Evolutionary conservation across 1,140 invertebrate species (phyloP).

Genomic region (Agrypnia vestita): DNA sequence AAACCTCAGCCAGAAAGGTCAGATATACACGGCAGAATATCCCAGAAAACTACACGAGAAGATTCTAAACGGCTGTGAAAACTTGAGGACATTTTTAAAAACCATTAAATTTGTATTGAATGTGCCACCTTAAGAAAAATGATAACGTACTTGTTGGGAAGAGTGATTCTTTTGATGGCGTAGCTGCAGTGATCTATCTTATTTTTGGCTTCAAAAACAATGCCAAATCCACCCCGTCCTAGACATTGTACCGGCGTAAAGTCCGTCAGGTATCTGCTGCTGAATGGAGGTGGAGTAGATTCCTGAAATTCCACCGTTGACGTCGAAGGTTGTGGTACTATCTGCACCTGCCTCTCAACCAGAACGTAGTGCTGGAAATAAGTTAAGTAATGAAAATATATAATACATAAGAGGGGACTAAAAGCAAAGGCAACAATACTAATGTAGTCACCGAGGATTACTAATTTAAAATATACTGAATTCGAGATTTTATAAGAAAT

Average conservation of each 20-base stretch:
- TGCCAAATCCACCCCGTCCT: constrained; percentile 96
- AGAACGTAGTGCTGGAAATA: constrained; percentile 64
- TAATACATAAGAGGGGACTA: no score
- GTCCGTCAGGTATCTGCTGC: constrained; percentile 87
- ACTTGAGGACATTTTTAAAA: no score
- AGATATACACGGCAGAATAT: no score
- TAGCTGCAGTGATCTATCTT: constrained; percentile 96
- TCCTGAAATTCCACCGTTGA: constrained; percentile 57
- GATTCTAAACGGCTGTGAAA: no score
- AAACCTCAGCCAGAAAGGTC: no score
- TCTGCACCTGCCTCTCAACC: constrained; percentile 67
- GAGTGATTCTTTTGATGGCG: constrained; percentile 94
- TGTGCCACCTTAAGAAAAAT: constrained; percentile 18
- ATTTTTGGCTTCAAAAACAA: constrained; percentile 96
- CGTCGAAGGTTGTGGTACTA: constrained; percentile 61
- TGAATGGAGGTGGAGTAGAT: constrained; percentile 65
- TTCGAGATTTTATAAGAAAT: no score
- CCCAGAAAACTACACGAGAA: no score
- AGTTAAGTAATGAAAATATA: no score
- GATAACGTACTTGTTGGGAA: constrained; percentile 84
- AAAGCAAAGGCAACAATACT: no score
- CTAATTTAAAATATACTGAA: no score
- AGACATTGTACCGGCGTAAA: constrained; percentile 90
- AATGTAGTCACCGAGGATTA: no score
- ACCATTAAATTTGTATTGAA: no score